Percentiles rank a stretch among this genome's conserved stretches.
Conservation (phyloP, 1,140 invertebrate species). For the Propsilocerus akamusi region DNA sequence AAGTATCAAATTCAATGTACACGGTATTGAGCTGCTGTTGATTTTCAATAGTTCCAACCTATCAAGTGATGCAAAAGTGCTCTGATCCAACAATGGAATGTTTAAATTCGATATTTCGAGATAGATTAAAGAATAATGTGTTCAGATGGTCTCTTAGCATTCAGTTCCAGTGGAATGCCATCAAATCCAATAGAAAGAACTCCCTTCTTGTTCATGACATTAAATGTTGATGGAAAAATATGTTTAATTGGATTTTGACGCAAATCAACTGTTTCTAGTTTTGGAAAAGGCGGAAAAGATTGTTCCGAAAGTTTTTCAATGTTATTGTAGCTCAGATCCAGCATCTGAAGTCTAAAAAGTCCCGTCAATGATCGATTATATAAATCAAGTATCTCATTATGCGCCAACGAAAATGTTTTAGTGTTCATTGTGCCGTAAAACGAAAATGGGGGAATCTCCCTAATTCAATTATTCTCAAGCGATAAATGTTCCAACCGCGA, state of each 20-base stretch:
- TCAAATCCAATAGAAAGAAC: slow-evolving; percentile 36
- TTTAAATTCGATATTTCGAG: slow-evolving; percentile 35
- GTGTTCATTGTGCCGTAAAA: slow-evolving; percentile 45
- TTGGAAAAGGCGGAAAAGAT: slow-evolving; percentile 47
- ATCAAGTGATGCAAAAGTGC: slow-evolving; percentile 30
- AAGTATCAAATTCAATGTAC: slow-evolving; percentile 47
- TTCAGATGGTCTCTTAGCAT: slow-evolving; percentile 34
- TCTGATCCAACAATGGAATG: slow-evolving; percentile 32
- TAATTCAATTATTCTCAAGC: slow-evolving; percentile 38
- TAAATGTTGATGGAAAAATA: slow-evolving; percentile 48
- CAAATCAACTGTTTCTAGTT: slow-evolving; percentile 36
- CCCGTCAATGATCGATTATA: slow-evolving; percentile 44
- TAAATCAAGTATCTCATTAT: slow-evolving; percentile 40
- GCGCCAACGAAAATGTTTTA: slow-evolving; percentile 36
- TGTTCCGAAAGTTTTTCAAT: slow-evolving; percentile 45
- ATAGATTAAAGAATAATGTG: slow-evolving; percentile 32
- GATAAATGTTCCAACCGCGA: slow-evolving; percentile 35
- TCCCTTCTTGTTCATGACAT: slow-evolving; percentile 45
- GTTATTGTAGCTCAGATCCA: slow-evolving; percentile 44
- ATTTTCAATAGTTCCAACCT: slow-evolving; percentile 12
- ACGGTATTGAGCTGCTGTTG: slow-evolving; percentile 29
- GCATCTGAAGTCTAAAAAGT: slow-evolving; percentile 36
- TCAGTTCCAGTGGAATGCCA: slow-evolving; percentile 28
- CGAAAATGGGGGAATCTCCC: slow-evolving; percentile 43
- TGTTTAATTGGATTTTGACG: slow-evolving; percentile 40